A percentile compares a stretch with the other conserved stretches of the same genome.
These are phyloP conservation scores for Charina bottae DNA, from an alignment of 2,113 vertebrate genomes.

Conservation along the genomic window DNA sequence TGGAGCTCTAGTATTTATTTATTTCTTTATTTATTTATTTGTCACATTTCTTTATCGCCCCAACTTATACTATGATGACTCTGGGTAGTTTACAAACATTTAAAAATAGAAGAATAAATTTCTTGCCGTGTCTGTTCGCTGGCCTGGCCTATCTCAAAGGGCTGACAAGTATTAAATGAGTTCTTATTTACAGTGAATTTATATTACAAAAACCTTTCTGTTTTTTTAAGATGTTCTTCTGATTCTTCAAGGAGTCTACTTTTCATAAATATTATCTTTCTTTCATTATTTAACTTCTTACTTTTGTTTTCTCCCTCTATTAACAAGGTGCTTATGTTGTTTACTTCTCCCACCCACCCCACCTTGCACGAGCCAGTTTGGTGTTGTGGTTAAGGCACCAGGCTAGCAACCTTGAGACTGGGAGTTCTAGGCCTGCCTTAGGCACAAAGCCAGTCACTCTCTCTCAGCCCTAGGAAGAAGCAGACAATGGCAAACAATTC, in stretches of 20 bases:
- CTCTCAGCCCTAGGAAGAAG: too few relatives aligned
- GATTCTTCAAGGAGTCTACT: background rate
- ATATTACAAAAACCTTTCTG: background rate
- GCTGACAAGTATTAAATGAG: background rate
- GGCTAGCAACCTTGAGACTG: background rate
- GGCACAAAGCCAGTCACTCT: background rate
- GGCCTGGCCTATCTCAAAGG: background rate
- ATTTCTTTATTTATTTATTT: too few relatives aligned
- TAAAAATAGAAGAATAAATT: too few relatives aligned
- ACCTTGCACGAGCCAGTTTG: background rate
- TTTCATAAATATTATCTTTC: background rate
- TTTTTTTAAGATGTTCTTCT: background rate
- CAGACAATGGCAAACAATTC: too few relatives aligned
- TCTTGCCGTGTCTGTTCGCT: too few relatives aligned
- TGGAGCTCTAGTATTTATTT: too few relatives aligned
- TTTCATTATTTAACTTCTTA: background rate
- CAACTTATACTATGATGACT: too few relatives aligned
- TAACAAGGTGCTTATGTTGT: background rate
- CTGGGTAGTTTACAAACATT: too few relatives aligned
- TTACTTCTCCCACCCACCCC: background rate
- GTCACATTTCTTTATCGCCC: too few relatives aligned
- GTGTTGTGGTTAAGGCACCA: background rate
- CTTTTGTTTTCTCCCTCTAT: background rate
- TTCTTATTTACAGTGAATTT: background rate
- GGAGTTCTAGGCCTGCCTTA: background rate